A percentile compares a stretch with the other conserved stretches of the same genome.
These are phyloP conservation scores for Matsumurasca onukii DNA, from an alignment of 1,140 invertebrate species.

Conservation along the genomic window DNA sequence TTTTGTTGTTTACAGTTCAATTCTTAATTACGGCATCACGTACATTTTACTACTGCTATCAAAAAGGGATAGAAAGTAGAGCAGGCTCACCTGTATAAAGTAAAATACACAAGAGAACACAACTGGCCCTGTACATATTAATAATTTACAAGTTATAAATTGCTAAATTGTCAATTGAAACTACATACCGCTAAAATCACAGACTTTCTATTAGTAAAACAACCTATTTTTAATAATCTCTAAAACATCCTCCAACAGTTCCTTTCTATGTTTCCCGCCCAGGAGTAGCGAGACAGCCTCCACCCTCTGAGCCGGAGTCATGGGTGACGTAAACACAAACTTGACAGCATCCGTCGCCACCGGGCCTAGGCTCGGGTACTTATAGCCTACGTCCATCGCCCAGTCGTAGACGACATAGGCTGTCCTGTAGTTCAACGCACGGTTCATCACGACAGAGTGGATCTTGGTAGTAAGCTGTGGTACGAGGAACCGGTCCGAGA, in stretches of 20 bases:
- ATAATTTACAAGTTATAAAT: too few species aligned
- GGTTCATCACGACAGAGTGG: constrained; percentile 47
- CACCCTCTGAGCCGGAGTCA: constrained; percentile 44
- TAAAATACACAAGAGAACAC: too few species aligned
- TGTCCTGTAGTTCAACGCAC: constrained; percentile 47
- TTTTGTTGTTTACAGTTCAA: too few species aligned
- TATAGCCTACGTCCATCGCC: constrained; percentile 46
- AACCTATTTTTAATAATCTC: constrained; percentile 39
- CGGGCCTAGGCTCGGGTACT: constrained; percentile 34
- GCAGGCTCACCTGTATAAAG: too few species aligned
- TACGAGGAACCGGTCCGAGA: constrained; percentile 65
- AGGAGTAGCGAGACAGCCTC: constrained; percentile 47
- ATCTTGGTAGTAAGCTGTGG: constrained; percentile 56
- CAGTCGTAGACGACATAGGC: constrained; percentile 50
- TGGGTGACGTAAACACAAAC: constrained; percentile 47
- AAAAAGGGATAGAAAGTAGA: too few species aligned
- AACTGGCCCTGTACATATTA: too few species aligned
- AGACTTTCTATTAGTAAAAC: too few species aligned
- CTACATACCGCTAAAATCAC: too few species aligned
- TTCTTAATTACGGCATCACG: too few species aligned
- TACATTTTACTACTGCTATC: too few species aligned
- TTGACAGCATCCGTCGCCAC: constrained; percentile 48
- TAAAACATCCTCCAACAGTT: constrained; percentile 48
- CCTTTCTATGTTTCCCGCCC: constrained; percentile 40
- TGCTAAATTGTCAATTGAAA: too few species aligned